Base-by-base conservation (phyloP, 2,888 invertebrate genomes). In the Philereme vetulata region DNA sequence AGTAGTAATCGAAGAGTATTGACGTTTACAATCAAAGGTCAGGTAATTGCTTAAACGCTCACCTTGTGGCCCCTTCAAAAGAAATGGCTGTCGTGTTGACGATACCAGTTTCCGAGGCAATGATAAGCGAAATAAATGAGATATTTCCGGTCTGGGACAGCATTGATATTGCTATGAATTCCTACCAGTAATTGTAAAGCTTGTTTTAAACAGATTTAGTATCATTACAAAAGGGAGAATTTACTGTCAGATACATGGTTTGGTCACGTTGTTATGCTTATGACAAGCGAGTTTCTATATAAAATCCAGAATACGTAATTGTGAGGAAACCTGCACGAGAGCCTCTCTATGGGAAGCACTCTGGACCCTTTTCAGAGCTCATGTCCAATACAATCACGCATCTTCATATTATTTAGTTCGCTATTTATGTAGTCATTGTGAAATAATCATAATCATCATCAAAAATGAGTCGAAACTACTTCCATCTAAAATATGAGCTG, bases 51-150 rank as follows among this genome's bases (percentile, higher is more conserved):
- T 21, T 38, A 6, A 40, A 11, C 70, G 70, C 67, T n/a, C 6
- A 32, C 50, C 55, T 72, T 34, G 54, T 63, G 62, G 78, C 80
- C 75, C 56, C 65, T 59, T 56, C 63, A 60, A 77, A 81, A 81
- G 81, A 81, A 82, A 80, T 80, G 78, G 75, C 67, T 71, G 78
- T 76, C 79, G 78, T 76, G 82, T 81, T 81, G 82, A 79, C 81
- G 82, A 80, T 82, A 76, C 77, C 77, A 77, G 77, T 78, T 78
- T 77, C 77, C 72, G 75, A 76, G 76, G 77, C 81, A 82, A 79
- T 84, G 85, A 85, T 85, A 85, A 84, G 84, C 81, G 77, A 81
- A 83, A 82, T 84, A 82, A 85, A 85, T 84, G 85, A 83, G 85
- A 84, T 82, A 85, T 83, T 82, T 81, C 75, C 77, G 72, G 65